A percentile compares a stretch with the other conserved stretches of the same genome.
phyloP scores from a whole-genome alignment of 92 coral and sea anemone genomes.

The Epizoanthus illoricatus region DNA sequence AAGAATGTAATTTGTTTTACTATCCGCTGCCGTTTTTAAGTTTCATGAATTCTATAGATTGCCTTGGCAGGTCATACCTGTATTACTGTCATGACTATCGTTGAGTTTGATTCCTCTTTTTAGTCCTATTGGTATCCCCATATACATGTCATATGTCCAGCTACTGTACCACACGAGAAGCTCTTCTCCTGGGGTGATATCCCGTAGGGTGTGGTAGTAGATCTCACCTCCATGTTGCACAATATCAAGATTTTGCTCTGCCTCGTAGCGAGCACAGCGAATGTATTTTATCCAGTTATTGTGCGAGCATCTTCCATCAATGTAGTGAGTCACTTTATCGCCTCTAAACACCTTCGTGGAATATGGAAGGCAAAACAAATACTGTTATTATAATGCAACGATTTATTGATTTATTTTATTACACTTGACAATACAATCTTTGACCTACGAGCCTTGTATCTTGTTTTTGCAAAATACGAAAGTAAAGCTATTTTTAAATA shows the following conservation, averaged over 20 bases:
- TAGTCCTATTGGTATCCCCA: slow-evolving; percentile 72
- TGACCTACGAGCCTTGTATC: too few species aligned
- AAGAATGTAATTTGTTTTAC: background rate
- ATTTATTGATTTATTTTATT: background rate
- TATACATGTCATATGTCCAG: slow-evolving; percentile 49
- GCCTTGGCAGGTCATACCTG: background rate
- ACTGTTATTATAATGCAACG: background rate
- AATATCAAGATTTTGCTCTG: slow-evolving; percentile 66
- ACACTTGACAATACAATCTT: background rate
- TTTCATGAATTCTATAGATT: background rate
- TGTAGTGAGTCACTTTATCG: slow-evolving; percentile 53
- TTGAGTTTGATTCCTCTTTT: slow-evolving; percentile 16
- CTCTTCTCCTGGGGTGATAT: slow-evolving; percentile 68
- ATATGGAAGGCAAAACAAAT: background rate
- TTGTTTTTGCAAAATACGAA: too few species aligned
- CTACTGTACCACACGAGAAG: slow-evolving; percentile 79
- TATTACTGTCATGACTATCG: background rate
- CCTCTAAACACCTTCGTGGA: slow-evolving; percentile 55
- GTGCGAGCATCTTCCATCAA: slow-evolving; percentile 61
- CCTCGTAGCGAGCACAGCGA: slow-evolving; percentile 62
- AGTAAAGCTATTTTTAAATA: too few species aligned
- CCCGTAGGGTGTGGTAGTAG: slow-evolving; percentile 71
- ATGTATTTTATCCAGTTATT: slow-evolving; percentile 82
- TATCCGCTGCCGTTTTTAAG: background rate
- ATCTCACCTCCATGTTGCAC: slow-evolving; percentile 58